These are phyloP conservation scores for Callimorpha dominula DNA, from an alignment of 2,888 invertebrate genomes.

Conservation along the genomic window DNA sequence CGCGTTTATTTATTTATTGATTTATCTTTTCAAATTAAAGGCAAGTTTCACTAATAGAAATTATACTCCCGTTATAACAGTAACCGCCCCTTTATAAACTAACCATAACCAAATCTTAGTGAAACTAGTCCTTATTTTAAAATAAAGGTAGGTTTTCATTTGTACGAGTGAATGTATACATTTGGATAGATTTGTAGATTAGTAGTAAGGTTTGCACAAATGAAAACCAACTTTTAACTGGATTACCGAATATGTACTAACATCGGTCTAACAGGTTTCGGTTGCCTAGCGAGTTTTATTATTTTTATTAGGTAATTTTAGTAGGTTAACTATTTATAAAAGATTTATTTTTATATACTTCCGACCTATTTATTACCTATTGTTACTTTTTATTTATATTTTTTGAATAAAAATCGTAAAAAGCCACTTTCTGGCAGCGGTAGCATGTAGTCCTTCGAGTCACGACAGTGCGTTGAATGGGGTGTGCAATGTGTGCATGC, in stretches of 20 bases:
- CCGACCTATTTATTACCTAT: conserved; percentile 78
- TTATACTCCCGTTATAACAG: background rate
- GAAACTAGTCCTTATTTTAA: conserved; percentile 30
- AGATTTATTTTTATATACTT: conserved; percentile 81
- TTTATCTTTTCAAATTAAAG: conserved; percentile 30
- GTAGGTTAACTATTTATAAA: conserved; percentile 82
- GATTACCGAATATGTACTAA: conserved; percentile 44
- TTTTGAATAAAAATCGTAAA: conserved; percentile 51
- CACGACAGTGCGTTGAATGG: background rate
- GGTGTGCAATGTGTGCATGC: background rate
- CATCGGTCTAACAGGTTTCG: conserved; percentile 57
- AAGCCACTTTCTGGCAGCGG: conserved; percentile 55
- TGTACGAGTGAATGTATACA: conserved; percentile 36
- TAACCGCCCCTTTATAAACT: background rate
- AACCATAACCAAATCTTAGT: conserved; percentile 19
- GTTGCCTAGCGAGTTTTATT: conserved; percentile 57
- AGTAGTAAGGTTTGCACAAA: conserved; percentile 42
- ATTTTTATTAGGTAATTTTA: conserved; percentile 65
- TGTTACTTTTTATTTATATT: conserved; percentile 74
- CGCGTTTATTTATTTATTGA: conserved; percentile 46
- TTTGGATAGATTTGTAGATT: conserved; percentile 26
- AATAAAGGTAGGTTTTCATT: conserved; percentile 40
- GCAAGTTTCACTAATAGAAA: conserved; percentile 31
- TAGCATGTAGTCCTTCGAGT: conserved; percentile 32
- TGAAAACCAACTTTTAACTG: conserved; percentile 31